phyloP scores from a whole-genome alignment of 2,113 vertebrate genomes.

The Calyptomena viridis region DNA sequence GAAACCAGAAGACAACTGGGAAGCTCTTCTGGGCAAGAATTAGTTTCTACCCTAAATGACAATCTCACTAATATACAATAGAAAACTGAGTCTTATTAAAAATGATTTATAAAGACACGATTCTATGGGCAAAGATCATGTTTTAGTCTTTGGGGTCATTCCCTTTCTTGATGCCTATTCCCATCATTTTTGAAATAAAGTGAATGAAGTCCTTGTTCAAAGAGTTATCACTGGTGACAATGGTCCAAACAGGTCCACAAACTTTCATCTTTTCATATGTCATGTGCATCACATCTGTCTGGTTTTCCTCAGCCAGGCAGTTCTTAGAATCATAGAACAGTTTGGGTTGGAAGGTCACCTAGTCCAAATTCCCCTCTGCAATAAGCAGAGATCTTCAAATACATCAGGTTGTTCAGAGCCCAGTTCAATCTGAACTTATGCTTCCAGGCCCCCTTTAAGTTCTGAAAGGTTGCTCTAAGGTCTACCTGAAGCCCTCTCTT shows the following conservation, averaged over 20 bases:
- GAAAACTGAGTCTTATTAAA: background rate
- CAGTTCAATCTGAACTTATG: background rate
- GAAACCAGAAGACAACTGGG: background rate
- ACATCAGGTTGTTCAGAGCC: background rate
- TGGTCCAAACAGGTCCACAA: background rate
- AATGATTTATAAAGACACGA: background rate
- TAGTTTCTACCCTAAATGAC: background rate
- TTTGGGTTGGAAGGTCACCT: background rate
- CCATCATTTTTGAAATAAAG: background rate
- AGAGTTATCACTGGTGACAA: background rate
- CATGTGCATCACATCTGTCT: background rate
- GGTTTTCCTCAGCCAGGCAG: background rate
- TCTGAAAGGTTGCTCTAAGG: background rate
- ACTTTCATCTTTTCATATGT: background rate
- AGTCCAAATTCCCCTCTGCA: accelerated
- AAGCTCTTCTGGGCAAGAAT: background rate
- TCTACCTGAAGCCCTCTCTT: background rate
- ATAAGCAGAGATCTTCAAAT: background rate
- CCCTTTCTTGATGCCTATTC: background rate
- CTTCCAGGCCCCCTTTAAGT: background rate
- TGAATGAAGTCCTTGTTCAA: background rate
- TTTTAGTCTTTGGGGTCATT: background rate
- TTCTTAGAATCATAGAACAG: background rate
- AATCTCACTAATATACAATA: background rate
- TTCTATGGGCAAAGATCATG: background rate